Evolutionary conservation across 1,140 invertebrate species (phyloP).

Genomic region (Harlomillsia oculata): DNA sequence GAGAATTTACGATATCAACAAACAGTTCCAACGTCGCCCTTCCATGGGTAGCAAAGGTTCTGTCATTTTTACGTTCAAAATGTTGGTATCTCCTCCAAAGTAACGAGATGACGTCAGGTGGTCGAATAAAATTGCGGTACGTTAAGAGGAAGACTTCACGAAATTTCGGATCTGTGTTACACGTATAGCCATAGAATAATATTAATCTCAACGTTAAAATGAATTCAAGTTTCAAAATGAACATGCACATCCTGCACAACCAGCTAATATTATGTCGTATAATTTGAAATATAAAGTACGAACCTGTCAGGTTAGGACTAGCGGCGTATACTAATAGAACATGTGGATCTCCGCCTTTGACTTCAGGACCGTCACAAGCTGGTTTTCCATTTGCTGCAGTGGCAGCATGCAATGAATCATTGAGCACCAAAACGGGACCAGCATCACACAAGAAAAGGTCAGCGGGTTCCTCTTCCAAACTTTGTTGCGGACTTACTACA

Average conservation of each 20-base stretch:
- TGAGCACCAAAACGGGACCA: constrained; percentile 8
- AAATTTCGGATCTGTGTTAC: constrained; percentile 76
- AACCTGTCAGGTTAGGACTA: constrained; percentile 26
- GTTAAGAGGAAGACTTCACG: constrained; percentile 95
- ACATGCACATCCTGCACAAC: no score
- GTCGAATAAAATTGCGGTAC: constrained; percentile 86
- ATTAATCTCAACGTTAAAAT: no score
- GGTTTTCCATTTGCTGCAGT: constrained; percentile 9
- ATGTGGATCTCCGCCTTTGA: constrained; percentile 28
- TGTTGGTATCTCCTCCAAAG: constrained; percentile 74
- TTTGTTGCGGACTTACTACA: constrained; percentile 21
- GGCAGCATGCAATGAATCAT: constrained; percentile 13
- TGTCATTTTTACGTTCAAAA: constrained; percentile 61
- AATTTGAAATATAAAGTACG: constrained; percentile 23
- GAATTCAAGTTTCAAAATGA: no score
- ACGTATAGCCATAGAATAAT: no score
- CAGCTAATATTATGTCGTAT: no score
- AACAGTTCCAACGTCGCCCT: constrained; percentile 78
- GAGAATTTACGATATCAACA: constrained; percentile 81
- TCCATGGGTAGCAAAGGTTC: constrained; percentile 64
- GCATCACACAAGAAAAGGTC: constrained; percentile 26
- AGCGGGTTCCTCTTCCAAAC: constrained; percentile 23
- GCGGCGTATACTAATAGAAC: constrained; percentile 29
- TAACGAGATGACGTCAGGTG: constrained; percentile 77
- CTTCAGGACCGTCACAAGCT: constrained; percentile 29